Conservation (phyloP, 2,113 vertebrate genomes). For the Catharus fuscescens region DNA sequence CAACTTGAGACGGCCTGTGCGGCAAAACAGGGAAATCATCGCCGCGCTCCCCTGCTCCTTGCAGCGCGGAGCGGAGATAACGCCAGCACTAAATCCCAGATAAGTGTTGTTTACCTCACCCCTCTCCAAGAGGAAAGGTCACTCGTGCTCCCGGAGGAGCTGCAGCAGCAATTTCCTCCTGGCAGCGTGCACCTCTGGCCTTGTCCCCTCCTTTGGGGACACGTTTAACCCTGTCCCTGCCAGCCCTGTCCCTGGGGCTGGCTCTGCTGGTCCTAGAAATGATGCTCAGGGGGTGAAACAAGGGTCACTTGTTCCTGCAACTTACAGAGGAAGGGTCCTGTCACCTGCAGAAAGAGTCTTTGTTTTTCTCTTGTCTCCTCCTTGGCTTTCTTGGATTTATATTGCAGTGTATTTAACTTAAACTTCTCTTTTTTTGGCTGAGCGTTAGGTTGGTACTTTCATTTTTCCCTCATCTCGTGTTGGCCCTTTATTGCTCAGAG, state of each 20-base stretch:
- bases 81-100: not conserved
- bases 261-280: not conserved
- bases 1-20: not conserved
- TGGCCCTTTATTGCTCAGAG: not conserved
- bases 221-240: not conserved
- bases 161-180: conserved; percentile 38
- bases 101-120: conserved; percentile 33
- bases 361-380: not conserved
- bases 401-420: not conserved
- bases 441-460: not conserved
- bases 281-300: not conserved
- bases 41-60: not conserved
- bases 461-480: not conserved
- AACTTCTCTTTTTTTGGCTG: not conserved
- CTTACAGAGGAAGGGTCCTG: not conserved
- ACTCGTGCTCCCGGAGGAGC: not conserved
- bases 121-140: conserved; percentile 36
- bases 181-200: not conserved
- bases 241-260: rapidly evolving
- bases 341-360: not conserved
- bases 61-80: not conserved
- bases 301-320: not conserved
- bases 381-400: not conserved
- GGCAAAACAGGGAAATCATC: not conserved
- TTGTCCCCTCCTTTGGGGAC: not conserved